phyloP scores from a whole-genome alignment of 1,140 invertebrate genomes.

The Halyomorpha halys region DNA sequence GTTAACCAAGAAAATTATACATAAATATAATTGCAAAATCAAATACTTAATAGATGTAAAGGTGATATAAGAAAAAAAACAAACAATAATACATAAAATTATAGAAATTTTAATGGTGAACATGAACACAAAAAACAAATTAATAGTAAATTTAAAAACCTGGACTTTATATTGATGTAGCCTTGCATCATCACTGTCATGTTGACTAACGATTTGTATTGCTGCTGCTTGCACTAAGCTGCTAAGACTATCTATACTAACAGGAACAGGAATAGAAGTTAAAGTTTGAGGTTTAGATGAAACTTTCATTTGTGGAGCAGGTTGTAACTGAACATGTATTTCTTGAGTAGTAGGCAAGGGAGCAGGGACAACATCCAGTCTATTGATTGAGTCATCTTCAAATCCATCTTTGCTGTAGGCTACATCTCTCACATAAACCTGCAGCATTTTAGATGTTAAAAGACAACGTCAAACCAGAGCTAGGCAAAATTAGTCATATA shows the following conservation, averaged over 20 bases:
- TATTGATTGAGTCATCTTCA: conserved; percentile 12
- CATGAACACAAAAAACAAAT: too few species aligned
- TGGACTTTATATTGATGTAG: conserved; percentile 40
- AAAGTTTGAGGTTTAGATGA: conserved; percentile 2
- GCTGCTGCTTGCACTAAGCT: conserved; percentile 42
- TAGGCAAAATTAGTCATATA: too few species aligned
- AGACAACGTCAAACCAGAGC: too few species aligned
- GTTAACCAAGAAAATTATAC: too few species aligned
- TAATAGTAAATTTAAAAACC: not conserved
- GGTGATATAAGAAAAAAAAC: too few species aligned
- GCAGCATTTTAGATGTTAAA: not conserved
- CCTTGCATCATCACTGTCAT: conserved; percentile 37
- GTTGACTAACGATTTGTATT: conserved; percentile 40
- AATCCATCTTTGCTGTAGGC: conserved; percentile 33
- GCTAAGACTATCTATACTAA: conserved; percentile 38
- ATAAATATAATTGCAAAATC: too few species aligned
- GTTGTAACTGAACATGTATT: conserved; percentile 13
- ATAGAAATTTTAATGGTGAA: too few species aligned
- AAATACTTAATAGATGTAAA: too few species aligned
- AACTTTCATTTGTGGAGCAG: not conserved
- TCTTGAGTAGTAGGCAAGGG: conserved; percentile 16
- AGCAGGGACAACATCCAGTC: conserved; percentile 9
- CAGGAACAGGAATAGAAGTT: conserved; percentile 26
- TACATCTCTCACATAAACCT: conserved; percentile 46
- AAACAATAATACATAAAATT: too few species aligned